phyloP scores from a whole-genome alignment of 2,797 vertebrate genomes.

The Odontamblyopus rebecca region DNA sequence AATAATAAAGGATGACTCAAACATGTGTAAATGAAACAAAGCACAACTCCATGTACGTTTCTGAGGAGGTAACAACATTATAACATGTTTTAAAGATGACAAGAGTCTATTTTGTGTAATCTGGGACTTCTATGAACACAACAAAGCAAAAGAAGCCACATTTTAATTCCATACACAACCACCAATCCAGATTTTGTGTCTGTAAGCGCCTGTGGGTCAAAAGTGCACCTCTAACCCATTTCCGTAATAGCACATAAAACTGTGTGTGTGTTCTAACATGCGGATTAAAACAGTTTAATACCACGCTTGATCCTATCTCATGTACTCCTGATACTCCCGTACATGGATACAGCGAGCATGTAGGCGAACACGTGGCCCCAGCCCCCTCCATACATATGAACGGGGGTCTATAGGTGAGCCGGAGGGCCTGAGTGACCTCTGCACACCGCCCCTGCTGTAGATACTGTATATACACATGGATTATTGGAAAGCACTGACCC shows the following conservation, averaged over 20 bases:
- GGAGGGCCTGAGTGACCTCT: slow-evolving; percentile 53
- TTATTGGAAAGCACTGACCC: slow-evolving; percentile 59
- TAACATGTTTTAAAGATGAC: no score
- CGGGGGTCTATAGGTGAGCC: slow-evolving; percentile 23
- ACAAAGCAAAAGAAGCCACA: background rate
- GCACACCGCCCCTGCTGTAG: slow-evolving; percentile 25
- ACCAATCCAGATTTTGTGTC: background rate
- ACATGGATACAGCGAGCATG: background rate
- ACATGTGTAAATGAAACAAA: no score
- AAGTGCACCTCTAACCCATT: background rate
- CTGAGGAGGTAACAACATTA: no score
- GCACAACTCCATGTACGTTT: no score
- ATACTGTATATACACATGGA: slow-evolving; percentile 36
- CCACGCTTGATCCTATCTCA: background rate
- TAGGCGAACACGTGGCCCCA: background rate
- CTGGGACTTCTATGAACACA: no score
- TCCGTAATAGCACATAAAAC: background rate
- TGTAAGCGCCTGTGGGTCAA: background rate
- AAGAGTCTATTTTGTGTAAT: no score
- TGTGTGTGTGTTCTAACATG: slow-evolving; percentile 1
- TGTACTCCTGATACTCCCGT: background rate
- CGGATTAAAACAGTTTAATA: background rate
- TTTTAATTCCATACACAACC: background rate
- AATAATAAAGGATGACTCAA: no score
- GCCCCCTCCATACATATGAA: background rate